Evolutionary conservation across 2,888 invertebrate species (phyloP), one percentile per base, ranked within the genome.

Genomic region (Psococerastis gibbosa): DNA sequence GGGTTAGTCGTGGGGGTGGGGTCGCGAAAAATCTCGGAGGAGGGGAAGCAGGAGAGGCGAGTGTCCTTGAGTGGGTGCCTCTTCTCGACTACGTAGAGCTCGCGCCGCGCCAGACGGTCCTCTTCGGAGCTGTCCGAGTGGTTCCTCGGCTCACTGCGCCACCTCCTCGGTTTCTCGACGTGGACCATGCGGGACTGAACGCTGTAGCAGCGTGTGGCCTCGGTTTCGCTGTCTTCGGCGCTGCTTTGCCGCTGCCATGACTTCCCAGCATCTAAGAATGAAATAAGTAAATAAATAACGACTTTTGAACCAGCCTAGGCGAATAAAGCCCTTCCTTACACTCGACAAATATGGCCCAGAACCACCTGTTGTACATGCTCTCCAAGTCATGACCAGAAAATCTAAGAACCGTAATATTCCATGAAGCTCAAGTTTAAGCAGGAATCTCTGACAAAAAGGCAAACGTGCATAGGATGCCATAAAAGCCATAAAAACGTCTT

Each of bases 21-120:
- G 27, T 27, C 27, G 6, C 8, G 27, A 27, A 11, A 11, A 27
- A 27, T 48, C 2, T 52, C 52, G 4, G 53, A 52, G n/a, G 61
- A 62, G 35, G 55, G 56, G 56, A 78, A 76, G 56, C 78, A 78
- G 22, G 75, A 76, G 46, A 78, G 57, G 55, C 73, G 68, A 41
- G 77, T 76, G 55, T 75, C 76, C 57, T 76, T 76, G 47, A 78
- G 64, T 34, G 78, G 78, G 56, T 77, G 77, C 45, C 75, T 66
- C 56, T 72, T 76, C 60, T 78, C 78, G 11, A 6, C 8, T 11
- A 11, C 6, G 6, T 6, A 6, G 27, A 27, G 27, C 51, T 32
- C 27, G 8, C 27, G 27, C 11, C 27, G 27, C 27, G 27, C 27
- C 8, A 27, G 8, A 11, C 27, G 27, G 27, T 27, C 27, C 8